phyloP scores from a whole-genome alignment of 2,888 invertebrate species.

The Dicycla oo region DNA sequence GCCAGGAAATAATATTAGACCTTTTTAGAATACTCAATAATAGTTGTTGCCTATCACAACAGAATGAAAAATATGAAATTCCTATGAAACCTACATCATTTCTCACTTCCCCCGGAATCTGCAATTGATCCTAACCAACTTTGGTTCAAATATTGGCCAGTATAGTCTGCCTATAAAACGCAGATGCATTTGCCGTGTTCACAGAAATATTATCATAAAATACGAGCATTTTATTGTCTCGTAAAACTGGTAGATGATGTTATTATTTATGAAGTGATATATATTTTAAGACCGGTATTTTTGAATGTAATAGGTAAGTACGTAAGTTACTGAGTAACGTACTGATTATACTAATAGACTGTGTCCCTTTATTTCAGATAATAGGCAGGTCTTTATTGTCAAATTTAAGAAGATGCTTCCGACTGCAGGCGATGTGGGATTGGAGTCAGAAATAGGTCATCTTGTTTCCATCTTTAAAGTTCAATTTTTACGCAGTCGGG shows the following conservation, averaged over 20 bases:
- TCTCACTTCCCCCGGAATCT: background rate
- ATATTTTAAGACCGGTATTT: constrained; percentile 19
- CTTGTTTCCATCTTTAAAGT: no score
- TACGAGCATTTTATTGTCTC: constrained; percentile 56
- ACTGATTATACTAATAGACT: no score
- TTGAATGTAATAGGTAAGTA: constrained; percentile 7
- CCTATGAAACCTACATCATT: background rate
- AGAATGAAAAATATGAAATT: background rate
- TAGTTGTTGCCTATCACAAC: background rate
- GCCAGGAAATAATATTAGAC: background rate
- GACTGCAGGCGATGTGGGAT: no score
- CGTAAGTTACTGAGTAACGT: no score
- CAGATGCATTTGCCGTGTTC: constrained; percentile 57
- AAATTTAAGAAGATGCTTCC: no score
- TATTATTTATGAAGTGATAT: constrained; percentile 47
- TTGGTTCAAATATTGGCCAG: constrained; percentile 26
- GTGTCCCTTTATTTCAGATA: no score
- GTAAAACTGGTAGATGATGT: constrained; percentile 47
- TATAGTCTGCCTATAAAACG: constrained; percentile 40
- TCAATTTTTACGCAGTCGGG: no score
- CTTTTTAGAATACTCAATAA: background rate
- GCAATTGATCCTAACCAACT: constrained; percentile 15
- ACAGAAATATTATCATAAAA: constrained; percentile 43
- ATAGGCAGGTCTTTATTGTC: no score
- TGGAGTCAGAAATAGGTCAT: no score